A percentile compares a stretch with the other conserved stretches of the same genome.
Evolutionary conservation across 2,888 invertebrate genomes (phyloP).

Genomic region (Euplexia lucipara): DNA sequence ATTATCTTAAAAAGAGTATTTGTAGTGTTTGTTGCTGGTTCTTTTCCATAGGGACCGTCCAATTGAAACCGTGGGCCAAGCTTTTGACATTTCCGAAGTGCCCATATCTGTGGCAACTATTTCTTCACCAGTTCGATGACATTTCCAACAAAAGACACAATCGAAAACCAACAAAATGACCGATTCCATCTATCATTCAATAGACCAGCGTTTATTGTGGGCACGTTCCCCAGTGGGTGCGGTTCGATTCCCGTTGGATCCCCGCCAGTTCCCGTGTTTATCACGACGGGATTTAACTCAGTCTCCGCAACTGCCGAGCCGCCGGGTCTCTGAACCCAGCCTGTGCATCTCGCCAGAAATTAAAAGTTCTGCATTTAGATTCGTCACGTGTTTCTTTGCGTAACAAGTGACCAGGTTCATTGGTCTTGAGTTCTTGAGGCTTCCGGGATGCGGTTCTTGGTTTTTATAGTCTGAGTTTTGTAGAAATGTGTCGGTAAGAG

Average conservation of each 20-base stretch:
- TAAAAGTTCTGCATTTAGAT: slow-evolving; percentile 69
- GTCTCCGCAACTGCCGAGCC: slow-evolving; percentile 54
- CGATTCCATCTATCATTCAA: slow-evolving; percentile 45
- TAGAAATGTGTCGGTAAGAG: background rate
- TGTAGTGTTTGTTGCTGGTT: too few species aligned
- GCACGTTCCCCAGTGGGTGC: slow-evolving; percentile 52
- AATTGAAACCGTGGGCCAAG: too few species aligned
- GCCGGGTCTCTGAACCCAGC: slow-evolving; percentile 74
- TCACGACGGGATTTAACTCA: slow-evolving; percentile 66
- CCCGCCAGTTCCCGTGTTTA: slow-evolving; percentile 71
- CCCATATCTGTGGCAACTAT: too few species aligned
- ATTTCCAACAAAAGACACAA: background rate
- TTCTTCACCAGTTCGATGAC: too few species aligned
- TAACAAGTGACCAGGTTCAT: slow-evolving; percentile 66
- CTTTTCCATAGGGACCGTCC: too few species aligned
- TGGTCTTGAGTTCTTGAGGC: slow-evolving; percentile 63
- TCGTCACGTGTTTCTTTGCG: slow-evolving; percentile 62
- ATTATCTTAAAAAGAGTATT: too few species aligned
- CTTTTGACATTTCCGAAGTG: too few species aligned
- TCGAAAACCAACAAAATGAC: background rate
- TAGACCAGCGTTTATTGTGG: slow-evolving; percentile 54
- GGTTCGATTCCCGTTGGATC: slow-evolving; percentile 74
- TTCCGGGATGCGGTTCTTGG: slow-evolving; percentile 34
- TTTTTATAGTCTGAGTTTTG: slow-evolving; percentile 18
- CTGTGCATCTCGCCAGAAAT: slow-evolving; percentile 69